Conservation (phyloP, 1,140 invertebrate genomes). For the Zaprionus taronus region DNA sequence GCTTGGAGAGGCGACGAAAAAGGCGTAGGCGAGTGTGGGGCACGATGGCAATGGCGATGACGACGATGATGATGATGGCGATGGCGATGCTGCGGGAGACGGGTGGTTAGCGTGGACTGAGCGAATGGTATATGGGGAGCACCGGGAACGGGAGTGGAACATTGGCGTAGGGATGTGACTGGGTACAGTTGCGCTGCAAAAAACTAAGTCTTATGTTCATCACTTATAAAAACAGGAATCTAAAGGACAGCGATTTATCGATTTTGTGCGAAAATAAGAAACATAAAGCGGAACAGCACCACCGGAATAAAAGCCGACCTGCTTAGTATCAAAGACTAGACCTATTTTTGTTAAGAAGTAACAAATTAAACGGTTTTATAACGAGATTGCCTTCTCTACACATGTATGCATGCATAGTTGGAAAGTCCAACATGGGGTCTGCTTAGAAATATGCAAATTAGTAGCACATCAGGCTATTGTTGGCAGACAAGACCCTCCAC, state of each 20-base stretch:
- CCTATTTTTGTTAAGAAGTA: too few species aligned
- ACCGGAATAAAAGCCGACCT: too few species aligned
- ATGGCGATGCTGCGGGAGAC: conserved; percentile 1
- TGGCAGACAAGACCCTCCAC: neutral
- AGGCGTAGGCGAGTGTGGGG: conserved; percentile 3
- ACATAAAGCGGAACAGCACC: neutral
- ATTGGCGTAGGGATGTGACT: conserved; percentile 41
- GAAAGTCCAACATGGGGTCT: too few species aligned
- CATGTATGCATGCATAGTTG: too few species aligned
- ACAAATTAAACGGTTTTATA: too few species aligned
- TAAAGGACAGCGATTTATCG: neutral
- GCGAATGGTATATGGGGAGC: neutral
- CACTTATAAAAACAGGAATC: conserved; percentile 15
- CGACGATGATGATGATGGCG: neutral
- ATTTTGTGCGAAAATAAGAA: neutral
- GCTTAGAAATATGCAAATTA: neutral
- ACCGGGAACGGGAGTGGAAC: conserved; percentile 13
- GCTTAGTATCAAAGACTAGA: too few species aligned
- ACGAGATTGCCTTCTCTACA: too few species aligned
- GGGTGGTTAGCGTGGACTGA: neutral
- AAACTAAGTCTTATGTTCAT: conserved; percentile 43
- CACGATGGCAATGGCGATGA: neutral
- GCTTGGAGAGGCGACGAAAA: neutral
- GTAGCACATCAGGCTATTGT: neutral
- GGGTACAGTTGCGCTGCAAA: conserved; percentile 64